These are phyloP conservation scores for Graphium colonna DNA, from an alignment of 2,888 invertebrate genomes.

Conservation along the genomic window DNA sequence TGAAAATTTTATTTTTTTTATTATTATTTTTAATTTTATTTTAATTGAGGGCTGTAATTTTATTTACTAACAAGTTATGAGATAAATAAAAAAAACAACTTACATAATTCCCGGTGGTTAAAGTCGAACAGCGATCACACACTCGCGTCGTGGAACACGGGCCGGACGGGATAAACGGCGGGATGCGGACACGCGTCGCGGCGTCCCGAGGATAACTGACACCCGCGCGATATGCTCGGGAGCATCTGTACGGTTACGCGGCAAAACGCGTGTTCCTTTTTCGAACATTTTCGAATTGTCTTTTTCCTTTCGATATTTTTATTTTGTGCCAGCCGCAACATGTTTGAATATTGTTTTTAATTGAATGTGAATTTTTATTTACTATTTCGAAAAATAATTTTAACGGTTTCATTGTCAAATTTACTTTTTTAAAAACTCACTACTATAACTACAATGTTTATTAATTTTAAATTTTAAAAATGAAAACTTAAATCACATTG, in stretches of 20 bases:
- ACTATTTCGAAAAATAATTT: not conserved
- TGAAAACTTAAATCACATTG: too few species aligned
- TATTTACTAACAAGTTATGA: too few species aligned
- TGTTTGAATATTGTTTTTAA: too few species aligned
- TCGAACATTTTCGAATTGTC: not conserved
- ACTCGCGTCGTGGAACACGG: slow-evolving; percentile 22
- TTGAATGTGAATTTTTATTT: too few species aligned
- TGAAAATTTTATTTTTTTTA: too few species aligned
- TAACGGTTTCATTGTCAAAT: not conserved
- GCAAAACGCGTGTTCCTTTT: slow-evolving; percentile 7
- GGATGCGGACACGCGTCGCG: slow-evolving; percentile 44
- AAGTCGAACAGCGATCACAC: slow-evolving; percentile 27
- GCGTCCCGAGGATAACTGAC: slow-evolving; percentile 59
- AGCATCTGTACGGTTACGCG: slow-evolving; percentile 25
- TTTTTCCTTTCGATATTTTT: too few species aligned
- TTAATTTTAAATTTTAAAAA: too few species aligned
- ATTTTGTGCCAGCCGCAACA: too few species aligned
- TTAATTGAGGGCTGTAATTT: too few species aligned
- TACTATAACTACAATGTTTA: too few species aligned
- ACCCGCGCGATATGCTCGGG: slow-evolving; percentile 38
- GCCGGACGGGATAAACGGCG: slow-evolving; percentile 22
- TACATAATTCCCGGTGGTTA: slow-evolving; percentile 21
- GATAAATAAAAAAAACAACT: too few species aligned
- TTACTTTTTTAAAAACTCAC: not conserved
- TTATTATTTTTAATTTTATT: too few species aligned